Evolutionary conservation across 1,140 invertebrate genomes (phyloP).

Genomic region (Olivierus martensii): DNA sequence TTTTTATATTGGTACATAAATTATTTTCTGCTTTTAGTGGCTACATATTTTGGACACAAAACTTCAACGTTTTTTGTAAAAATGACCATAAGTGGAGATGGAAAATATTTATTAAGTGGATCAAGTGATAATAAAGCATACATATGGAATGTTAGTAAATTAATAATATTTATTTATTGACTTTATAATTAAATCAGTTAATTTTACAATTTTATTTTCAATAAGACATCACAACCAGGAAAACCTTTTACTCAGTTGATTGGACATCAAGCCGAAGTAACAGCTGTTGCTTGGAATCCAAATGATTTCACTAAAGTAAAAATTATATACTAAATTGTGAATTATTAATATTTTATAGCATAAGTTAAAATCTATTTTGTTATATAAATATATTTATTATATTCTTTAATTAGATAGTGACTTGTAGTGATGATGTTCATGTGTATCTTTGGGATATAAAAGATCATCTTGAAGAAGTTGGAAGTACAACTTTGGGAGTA

Average conservation of each 20-base stretch:
- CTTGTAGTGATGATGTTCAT: too few species aligned
- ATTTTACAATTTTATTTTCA: neutral
- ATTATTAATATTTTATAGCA: too few species aligned
- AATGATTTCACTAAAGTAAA: constrained; percentile 35
- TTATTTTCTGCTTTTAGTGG: constrained; percentile 22
- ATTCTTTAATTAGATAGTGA: too few species aligned
- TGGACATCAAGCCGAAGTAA: constrained; percentile 67
- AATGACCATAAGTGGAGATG: constrained; percentile 58
- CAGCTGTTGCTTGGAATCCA: constrained; percentile 61
- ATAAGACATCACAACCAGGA: constrained; percentile 2
- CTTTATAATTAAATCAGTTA: neutral
- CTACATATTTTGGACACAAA: constrained; percentile 44
- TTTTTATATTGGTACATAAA: too few species aligned
- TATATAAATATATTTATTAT: too few species aligned
- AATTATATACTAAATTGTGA: neutral
- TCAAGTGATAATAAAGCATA: constrained; percentile 70
- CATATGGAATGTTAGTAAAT: constrained; percentile 48
- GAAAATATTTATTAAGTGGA: constrained; percentile 61
- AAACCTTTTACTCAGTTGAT: constrained; percentile 47
- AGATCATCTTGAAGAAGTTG: too few species aligned
- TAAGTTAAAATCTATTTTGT: too few species aligned
- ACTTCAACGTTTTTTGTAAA: constrained; percentile 71
- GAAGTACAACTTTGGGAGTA: too few species aligned
- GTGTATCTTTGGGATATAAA: too few species aligned
- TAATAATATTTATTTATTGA: neutral